Evolutionary conservation across 64 coral and sea anemone genomes (phyloP), one percentile per base, ranked within the genome.

Genomic region (Acropora yongei): DNA sequence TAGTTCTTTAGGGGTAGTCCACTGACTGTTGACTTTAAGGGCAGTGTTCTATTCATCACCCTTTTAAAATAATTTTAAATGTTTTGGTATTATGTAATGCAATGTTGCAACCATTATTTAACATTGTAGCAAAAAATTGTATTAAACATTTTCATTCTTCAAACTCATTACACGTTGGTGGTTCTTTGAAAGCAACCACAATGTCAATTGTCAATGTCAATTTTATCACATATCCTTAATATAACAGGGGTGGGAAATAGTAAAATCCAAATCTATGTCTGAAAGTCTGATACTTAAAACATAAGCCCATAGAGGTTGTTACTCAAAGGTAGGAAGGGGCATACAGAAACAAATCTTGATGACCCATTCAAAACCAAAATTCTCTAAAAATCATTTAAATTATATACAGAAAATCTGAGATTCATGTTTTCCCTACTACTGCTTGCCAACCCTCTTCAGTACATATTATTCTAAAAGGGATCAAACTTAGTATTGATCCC

Each of bases 361-460:
- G 68, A 71, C 68, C 68, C 68, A 71, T 20, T 71, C 4, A 30
- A 71, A 71, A 71, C 19, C 68, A 71, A 71, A 71, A 71, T 71
- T 71, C 19, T 71, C 17, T 71, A 71, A 71, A 71, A 71, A 41
- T 71, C 68, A 71, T 71, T 71, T 71, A 71, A 71, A 71, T 71
- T 71, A 30, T 71, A 71, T 20, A 71, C 68, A 20, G 20, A n/a
- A 20, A n/a, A 30, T 71, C 68, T 1, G 68, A 71, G 68, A 63
- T 39, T 19, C 20, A 71, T 3, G 19, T 71, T 71, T 71, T 71
- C 3, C 19, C 19, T 71, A 19, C 68, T 71, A 39, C 68, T 71
- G 68, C 39, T 71, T 71, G 68, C 68, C 68, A 71, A 3, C 68
- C 68, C 68, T 71, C 3, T 71, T 71, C 4, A 71, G 60, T 13